phyloP scores from a whole-genome alignment of 2,888 invertebrate genomes.

The Rhaphigaster nebulosa region DNA sequence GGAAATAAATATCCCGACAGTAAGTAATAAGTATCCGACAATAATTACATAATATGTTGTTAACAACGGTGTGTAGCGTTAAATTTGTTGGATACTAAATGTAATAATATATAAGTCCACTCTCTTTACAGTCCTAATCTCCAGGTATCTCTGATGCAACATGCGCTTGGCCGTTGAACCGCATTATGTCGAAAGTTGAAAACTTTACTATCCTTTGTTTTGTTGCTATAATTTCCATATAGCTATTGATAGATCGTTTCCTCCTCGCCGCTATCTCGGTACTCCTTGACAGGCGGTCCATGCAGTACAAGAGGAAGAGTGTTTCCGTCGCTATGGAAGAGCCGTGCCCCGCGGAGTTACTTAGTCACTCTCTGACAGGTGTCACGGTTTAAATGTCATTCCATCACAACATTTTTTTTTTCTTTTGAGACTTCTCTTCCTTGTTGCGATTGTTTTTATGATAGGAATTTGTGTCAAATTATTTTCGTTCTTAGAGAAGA shows the following conservation, averaged over 20 bases:
- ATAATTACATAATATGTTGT: no score
- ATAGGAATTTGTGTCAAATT: neutral
- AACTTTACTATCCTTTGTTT: conserved; percentile 5
- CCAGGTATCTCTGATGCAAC: neutral
- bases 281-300: neutral
- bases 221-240: conserved; percentile 30
- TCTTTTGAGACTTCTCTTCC: neutral
- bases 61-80: no score
- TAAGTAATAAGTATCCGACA: no score
- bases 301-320: neutral
- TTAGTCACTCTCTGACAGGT: neutral
- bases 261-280: neutral
- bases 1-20: no score
- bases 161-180: neutral
- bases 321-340: neutral
- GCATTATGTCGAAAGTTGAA: neutral
- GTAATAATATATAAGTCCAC: no score
- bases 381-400: neutral
- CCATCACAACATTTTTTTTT: neutral
- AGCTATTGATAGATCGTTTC: neutral
- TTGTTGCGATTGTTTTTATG: neutral
- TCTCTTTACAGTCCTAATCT: neutral
- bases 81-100: no score
- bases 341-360: neutral
- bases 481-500: neutral